Evolutionary conservation across 2,797 vertebrate genomes (phyloP), one percentile per base, ranked within the genome.

Genomic region (Sebastes vulpes): DNA sequence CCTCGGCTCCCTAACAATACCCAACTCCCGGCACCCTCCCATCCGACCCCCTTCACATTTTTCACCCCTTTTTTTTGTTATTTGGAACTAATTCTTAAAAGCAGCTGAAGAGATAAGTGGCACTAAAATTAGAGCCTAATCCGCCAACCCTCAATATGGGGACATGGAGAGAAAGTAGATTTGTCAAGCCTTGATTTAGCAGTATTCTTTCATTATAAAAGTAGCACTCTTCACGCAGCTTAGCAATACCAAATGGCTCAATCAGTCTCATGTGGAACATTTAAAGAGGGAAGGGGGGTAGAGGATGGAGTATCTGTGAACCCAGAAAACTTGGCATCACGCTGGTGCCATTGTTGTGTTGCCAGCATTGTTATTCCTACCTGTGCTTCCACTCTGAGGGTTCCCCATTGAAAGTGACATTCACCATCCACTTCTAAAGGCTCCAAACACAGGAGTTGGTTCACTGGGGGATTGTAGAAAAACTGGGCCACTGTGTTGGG

Each of bases 131-230:
- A 90, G 88, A 87, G 84, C 54, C 64, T 92, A 93, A 95, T 95
- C 92, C 90, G 6, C 79, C 78, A 83, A 75, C 86, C 85, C 89
- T 88, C 85, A 89, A 87, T 86, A 88, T 83, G 89, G 72, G 86
- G 90, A 94, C 88, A 93, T 86, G 90, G 88, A 93, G 92, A 92
- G 92, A 92, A 90, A 90, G 89, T 79, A 94, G 93, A 95, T 95
- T 95, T 94, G 94, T 95, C 94, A 94, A 92, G 93, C 83, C 88
- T 91, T 84, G 88, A 94, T 94, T 92, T 94, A 88, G 83, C 86
- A 78, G 85, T 87, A 88, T 94, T 94, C 90, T 90, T 93, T 89
- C 75, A 91, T 90, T 94, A 90, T 79, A 88, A 78, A 90, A 93
- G 90, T 84, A 77, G 83, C 82, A 83, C 83, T 90, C 81, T 92